A percentile compares a stretch with the other conserved stretches of the same genome.
These are phyloP conservation scores for Glyptemys insculpta DNA, from an alignment of 2,797 vertebrate species.

Conservation along the genomic window DNA sequence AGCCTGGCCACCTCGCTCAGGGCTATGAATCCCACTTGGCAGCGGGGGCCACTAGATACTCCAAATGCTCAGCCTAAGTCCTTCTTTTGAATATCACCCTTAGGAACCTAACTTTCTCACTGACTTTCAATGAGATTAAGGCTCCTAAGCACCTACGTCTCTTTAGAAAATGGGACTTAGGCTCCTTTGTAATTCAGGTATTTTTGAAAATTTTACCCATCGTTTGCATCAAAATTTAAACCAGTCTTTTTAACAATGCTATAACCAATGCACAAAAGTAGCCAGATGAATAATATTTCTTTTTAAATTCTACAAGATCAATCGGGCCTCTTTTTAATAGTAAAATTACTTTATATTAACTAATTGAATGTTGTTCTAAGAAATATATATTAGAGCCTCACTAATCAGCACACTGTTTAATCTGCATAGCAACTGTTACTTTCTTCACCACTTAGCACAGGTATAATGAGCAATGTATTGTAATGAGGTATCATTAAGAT, in stretches of 20 bases:
- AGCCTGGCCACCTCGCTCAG: no score
- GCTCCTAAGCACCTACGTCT: background rate
- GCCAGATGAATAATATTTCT: fast-evolving
- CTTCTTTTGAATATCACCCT: no score
- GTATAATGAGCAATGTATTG: fast-evolving
- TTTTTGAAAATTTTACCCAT: no score
- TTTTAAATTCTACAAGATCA: fast-evolving
- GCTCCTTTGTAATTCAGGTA: fast-evolving
- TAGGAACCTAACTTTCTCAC: no score
- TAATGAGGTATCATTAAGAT: background rate
- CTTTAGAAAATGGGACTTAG: fast-evolving
- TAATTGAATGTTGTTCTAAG: fast-evolving
- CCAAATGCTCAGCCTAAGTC: no score
- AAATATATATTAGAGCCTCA: background rate
- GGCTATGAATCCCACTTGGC: no score
- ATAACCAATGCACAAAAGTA: background rate
- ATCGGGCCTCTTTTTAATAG: fast-evolving
- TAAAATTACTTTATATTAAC: background rate
- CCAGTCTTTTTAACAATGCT: background rate
- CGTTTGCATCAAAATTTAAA: background rate
- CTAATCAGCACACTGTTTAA: background rate
- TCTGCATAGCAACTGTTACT: background rate
- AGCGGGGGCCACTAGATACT: no score
- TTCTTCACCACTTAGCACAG: background rate
- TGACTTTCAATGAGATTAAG: background rate